A percentile compares a stretch with the other conserved stretches of the same genome.
These are phyloP conservation scores for Aptenodytes forsteri DNA, from an alignment of 2,113 vertebrate genomes.

Conservation along the genomic window DNA sequence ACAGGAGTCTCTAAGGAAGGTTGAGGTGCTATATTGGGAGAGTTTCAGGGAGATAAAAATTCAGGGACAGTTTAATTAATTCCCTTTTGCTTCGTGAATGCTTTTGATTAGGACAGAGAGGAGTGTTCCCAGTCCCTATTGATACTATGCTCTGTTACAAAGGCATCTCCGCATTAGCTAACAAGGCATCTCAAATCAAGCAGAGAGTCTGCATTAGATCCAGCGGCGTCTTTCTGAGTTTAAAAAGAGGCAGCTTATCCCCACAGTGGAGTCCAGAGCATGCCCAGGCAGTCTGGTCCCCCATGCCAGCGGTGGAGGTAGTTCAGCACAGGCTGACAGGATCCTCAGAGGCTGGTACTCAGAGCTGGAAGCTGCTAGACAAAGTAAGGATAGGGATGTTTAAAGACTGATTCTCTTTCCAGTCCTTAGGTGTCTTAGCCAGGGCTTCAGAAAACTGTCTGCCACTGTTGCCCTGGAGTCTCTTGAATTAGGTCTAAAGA, in stretches of 20 bases:
- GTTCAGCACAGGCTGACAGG: neutral
- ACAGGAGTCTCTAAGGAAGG: neutral
- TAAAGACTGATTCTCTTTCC: neutral
- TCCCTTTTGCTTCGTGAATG: rapidly evolving
- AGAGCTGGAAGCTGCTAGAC: neutral
- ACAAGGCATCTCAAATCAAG: neutral
- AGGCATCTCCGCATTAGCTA: neutral
- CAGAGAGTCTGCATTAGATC: neutral
- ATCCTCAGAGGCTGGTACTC: neutral
- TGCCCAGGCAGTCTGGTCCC: neutral
- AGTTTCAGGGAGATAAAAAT: neutral
- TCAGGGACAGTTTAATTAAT: neutral
- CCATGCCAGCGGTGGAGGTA: neutral
- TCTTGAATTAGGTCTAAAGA: neutral
- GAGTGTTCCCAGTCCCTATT: neutral
- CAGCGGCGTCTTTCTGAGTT: neutral
- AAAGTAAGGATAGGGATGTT: neutral
- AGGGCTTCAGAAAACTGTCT: neutral
- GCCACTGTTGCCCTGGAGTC: neutral
- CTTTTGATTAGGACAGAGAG: neutral
- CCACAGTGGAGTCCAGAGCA: neutral
- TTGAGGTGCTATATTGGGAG: neutral
- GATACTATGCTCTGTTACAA: neutral
- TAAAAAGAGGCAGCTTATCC: neutral
- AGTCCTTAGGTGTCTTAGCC: neutral